These are phyloP conservation scores for Hydropsyche tenuis DNA, from an alignment of 1,140 invertebrate genomes.

Conservation along the genomic window DNA sequence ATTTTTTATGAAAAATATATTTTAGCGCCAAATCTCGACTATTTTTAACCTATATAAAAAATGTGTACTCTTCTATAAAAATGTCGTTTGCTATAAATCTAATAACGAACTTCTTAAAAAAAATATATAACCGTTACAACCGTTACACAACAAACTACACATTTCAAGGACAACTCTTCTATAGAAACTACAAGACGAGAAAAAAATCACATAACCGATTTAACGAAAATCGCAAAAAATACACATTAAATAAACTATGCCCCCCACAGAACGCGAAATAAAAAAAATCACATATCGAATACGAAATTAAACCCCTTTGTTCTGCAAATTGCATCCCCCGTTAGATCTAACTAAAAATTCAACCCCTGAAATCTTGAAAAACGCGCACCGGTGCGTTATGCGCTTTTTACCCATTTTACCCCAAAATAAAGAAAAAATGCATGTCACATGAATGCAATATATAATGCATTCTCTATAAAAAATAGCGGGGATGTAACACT, in stretches of 20 bases:
- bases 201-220: slow-evolving; percentile 37
- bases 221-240: slow-evolving; percentile 36
- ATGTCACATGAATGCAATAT: slow-evolving; percentile 47
- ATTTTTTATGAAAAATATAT: too few relatives aligned
- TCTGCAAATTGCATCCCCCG: slow-evolving; percentile 48
- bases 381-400: slow-evolving; percentile 34
- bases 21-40: too few relatives aligned
- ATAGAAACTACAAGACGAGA: slow-evolving; percentile 28
- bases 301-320: slow-evolving; percentile 50
- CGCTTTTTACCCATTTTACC: slow-evolving; percentile 46
- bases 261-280: neutral
- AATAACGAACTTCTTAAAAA: slow-evolving; percentile 2
- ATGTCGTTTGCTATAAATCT: slow-evolving; percentile 28
- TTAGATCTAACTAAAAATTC: slow-evolving; percentile 20
- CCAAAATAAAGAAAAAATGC: slow-evolving; percentile 47
- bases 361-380: slow-evolving; percentile 41
- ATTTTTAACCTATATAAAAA: neutral
- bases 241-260: slow-evolving; percentile 32
- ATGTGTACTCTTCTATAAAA: slow-evolving; percentile 4
- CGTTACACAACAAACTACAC: neutral
- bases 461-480: slow-evolving; percentile 32
- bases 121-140: slow-evolving; percentile 18
- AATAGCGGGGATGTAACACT: slow-evolving; percentile 48
- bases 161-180: slow-evolving; percentile 1
- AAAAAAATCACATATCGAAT: slow-evolving; percentile 16